These are phyloP conservation scores for Propithecus perrieri DNA, from an alignment of 2,797 vertebrate genomes.

Conservation along the genomic window DNA sequence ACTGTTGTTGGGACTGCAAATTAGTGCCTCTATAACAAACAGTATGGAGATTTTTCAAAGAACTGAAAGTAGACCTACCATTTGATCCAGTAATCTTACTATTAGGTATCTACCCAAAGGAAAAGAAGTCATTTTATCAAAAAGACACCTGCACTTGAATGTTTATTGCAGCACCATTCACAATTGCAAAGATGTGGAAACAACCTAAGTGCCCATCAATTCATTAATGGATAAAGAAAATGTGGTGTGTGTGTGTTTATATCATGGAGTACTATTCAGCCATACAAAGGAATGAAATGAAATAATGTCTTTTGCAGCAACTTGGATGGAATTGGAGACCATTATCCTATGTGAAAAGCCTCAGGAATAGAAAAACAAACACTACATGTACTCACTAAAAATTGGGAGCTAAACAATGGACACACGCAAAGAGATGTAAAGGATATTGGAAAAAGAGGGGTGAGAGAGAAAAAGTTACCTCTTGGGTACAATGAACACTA, in stretches of 20 bases:
- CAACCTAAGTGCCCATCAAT: neutral
- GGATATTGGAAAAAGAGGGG: too few relatives aligned
- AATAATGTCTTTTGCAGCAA: neutral
- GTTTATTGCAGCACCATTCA: neutral
- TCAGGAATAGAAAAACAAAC: neutral
- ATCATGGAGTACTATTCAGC: neutral
- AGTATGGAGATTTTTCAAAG: neutral
- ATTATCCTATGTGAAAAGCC: neutral
- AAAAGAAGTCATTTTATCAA: neutral
- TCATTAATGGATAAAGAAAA: neutral
- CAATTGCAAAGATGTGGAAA: neutral
- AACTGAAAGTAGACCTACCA: neutral
- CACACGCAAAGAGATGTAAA: neutral
- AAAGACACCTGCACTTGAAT: neutral
- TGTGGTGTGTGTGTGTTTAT: neutral
- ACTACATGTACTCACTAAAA: neutral
- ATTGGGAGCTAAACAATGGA: neutral
- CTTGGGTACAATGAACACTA: too few relatives aligned
- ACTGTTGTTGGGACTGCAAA: neutral
- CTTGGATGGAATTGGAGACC: neutral
- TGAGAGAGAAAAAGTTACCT: too few relatives aligned
- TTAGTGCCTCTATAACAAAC: neutral
- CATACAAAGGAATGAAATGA: neutral
- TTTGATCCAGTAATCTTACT: neutral
- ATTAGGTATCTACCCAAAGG: neutral